Percentiles rank a stretch among this genome's conserved stretches.
phyloP scores from a whole-genome alignment of 2,113 vertebrate genomes.

The Axis porcinus region DNA sequence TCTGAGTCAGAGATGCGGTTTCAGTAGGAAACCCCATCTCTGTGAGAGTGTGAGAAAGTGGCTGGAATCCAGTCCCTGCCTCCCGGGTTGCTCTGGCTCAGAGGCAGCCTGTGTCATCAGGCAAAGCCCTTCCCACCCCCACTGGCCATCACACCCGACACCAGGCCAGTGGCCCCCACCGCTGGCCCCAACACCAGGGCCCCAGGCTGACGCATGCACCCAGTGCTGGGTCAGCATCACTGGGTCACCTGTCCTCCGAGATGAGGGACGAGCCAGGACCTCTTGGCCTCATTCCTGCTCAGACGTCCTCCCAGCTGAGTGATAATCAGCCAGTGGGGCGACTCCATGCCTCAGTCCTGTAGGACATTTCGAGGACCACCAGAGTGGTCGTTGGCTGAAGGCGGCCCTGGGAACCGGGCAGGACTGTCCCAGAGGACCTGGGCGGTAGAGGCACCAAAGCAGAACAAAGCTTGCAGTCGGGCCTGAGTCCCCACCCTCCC shows the following conservation, averaged over 20 bases:
- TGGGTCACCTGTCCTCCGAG: not conserved
- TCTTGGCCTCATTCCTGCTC: not conserved
- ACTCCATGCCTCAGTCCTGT: not conserved
- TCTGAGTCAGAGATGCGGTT: not conserved
- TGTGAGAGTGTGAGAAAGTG: slow-evolving; percentile 41
- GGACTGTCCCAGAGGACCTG: not conserved
- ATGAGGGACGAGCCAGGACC: not conserved
- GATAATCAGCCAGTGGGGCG: not conserved
- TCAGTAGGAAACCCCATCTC: slow-evolving; percentile 44
- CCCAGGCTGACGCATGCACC: not conserved
- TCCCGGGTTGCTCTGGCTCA: not conserved
- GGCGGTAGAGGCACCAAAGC: not conserved
- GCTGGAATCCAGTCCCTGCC: slow-evolving; percentile 2
- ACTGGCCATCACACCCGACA: not conserved
- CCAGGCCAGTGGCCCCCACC: not conserved
- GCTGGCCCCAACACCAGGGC: not conserved
- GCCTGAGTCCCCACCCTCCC: not conserved
- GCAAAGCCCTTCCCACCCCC: not conserved
- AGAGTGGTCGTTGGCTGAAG: not conserved
- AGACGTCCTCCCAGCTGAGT: slow-evolving; percentile 33
- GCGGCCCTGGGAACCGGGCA: not conserved
- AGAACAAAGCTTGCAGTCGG: not conserved
- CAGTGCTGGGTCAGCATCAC: not conserved
- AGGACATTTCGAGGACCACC: not conserved
- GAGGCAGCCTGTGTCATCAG: not conserved